A percentile compares a stretch with the other conserved stretches of the same genome.
Evolutionary conservation across 2,797 vertebrate species (phyloP).

Genomic region (Sebastes iracundus): DNA sequence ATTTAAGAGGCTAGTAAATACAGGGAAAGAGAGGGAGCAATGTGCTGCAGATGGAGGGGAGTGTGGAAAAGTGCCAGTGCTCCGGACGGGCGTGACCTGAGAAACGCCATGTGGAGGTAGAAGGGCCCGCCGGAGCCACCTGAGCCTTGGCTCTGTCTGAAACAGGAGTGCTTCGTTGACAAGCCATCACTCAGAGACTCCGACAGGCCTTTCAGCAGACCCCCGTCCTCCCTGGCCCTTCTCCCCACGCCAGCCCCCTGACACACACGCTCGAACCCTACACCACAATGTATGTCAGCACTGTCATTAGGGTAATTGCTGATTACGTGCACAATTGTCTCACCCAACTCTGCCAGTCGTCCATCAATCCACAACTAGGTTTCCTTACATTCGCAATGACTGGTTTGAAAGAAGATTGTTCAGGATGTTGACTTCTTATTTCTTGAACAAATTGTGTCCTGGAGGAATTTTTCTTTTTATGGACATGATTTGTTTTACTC

Average conservation of each 20-base stretch:
- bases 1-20: slow-evolving; percentile 13
- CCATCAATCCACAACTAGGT: slow-evolving; percentile 51
- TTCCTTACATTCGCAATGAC: slow-evolving; percentile 27
- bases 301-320: slow-evolving; percentile 80
- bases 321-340: slow-evolving; percentile 75
- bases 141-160: slow-evolving; percentile 77
- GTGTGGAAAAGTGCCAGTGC: slow-evolving; percentile 35
- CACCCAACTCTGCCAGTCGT: slow-evolving; percentile 50
- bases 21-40: not conserved
- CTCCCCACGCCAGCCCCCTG: slow-evolving; percentile 8
- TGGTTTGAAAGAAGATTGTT: not conserved
- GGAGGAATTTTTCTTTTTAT: not conserved
- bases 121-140: slow-evolving; percentile 69
- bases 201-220: slow-evolving; percentile 73
- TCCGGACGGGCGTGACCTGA: slow-evolving; percentile 54
- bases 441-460: slow-evolving; percentile 10
- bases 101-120: slow-evolving; percentile 51
- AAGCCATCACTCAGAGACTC: slow-evolving; percentile 77
- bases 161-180: slow-evolving; percentile 83
- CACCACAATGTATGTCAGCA: slow-evolving; percentile 72
- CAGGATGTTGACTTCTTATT: slow-evolving; percentile 29
- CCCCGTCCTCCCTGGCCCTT: slow-evolving; percentile 31
- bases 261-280: slow-evolving; percentile 60
- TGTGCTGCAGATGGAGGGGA: slow-evolving; percentile 45
- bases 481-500: slow-evolving; percentile 2